Base-by-base conservation (phyloP, 2,797 vertebrate species). In the Paedocypris micromegethes region DNA sequence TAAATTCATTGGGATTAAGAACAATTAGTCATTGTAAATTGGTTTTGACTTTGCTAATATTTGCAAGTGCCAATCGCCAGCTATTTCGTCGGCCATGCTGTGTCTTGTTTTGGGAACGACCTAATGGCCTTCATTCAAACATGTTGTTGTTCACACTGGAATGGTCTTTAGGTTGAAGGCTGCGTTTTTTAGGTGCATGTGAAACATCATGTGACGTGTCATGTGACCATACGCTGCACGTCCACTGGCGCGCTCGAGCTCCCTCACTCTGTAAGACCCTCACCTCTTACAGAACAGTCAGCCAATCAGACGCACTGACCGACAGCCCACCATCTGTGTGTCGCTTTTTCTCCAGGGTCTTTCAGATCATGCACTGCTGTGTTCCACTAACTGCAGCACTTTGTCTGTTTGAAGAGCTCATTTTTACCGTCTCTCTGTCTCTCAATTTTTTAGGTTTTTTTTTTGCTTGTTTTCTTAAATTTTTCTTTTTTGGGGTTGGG, bases 311-410 rank as follows among this genome's bases (percentile, higher is more conserved):
- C 39, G 9, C 74, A 44, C 76, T n/a, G 53, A 45, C 65, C 67
- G 49, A 39, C 44, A 55, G 40, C 64, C 46, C 54, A 58, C 58
- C 65, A 52, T 45, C 68, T 64, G 9, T 55, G 43, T 72, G 9
- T 43, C 9, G 41, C 7, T 72, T 52, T 56, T 70, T 80, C 83
- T 88, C 87, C 86, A 89, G 87, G 88, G 85, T 80, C 89, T 84
- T 78, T 86, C 85, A 85, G 87, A 72, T 80, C 77, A 85, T 85
- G 86, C 85, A 86, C 85, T 85, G 84, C 87, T 88, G 82, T 86
- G 83, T 86, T 85, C 86, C 85, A 88, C 85, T 91, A 89, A 91
- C 89, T 88, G 84, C 86, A 88, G 55, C 88, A 83, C 86, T 86
- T 86, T 88, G 49, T 86, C 83, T 86, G 81, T 91, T 88, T 90